Percentiles rank a stretch among this genome's conserved stretches.
phyloP scores from a whole-genome alignment of 2,888 invertebrate genomes.

The Pecten maximus region DNA sequence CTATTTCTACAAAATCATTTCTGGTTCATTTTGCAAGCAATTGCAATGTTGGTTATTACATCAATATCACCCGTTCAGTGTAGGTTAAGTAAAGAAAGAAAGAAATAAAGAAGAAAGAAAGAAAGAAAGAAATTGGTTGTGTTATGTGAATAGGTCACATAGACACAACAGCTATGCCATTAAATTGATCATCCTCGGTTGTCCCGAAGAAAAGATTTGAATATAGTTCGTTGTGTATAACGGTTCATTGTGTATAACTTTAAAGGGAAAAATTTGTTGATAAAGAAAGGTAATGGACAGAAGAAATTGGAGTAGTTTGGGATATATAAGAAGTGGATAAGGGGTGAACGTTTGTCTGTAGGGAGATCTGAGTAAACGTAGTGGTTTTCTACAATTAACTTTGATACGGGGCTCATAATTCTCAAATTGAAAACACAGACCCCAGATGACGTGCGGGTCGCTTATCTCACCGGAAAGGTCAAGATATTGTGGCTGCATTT shows the following conservation, averaged over 20 bases:
- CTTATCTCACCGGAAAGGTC: background rate
- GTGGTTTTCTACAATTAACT: background rate
- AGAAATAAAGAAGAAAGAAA: background rate
- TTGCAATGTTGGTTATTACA: background rate
- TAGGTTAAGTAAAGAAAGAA: background rate
- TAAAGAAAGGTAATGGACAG: background rate
- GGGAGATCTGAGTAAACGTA: background rate
- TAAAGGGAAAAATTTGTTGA: no score
- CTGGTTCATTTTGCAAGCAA: background rate
- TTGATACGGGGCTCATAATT: background rate
- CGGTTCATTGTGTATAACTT: no score
- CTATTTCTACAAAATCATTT: background rate
- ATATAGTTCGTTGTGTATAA: no score
- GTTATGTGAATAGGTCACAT: no score
- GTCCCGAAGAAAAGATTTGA: no score
- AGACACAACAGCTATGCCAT: no score
- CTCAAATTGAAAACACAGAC: background rate
- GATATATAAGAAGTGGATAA: background rate
- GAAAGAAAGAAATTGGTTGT: background rate
- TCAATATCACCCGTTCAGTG: background rate
- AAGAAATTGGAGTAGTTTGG: background rate
- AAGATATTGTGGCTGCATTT: background rate
- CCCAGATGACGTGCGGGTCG: background rate
- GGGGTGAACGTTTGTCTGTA: background rate
- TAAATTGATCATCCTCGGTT: no score